Conservation (phyloP, 2,888 invertebrate species). For the Slavum lentiscoides region DNA sequence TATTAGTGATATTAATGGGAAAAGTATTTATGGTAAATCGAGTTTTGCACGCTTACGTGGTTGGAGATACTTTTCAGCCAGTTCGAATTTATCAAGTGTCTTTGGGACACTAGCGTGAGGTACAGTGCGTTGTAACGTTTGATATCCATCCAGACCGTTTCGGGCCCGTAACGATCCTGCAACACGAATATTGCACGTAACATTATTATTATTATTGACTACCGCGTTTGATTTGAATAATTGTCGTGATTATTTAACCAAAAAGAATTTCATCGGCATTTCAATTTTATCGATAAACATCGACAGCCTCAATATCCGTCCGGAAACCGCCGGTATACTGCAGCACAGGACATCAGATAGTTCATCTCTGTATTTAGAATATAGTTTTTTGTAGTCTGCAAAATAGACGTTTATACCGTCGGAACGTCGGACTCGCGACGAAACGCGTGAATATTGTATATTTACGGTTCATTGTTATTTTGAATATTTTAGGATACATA, state of each 20-base stretch:
- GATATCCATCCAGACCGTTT: too few relatives aligned
- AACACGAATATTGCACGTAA: neutral
- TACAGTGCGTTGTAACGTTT: too few relatives aligned
- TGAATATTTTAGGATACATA: neutral
- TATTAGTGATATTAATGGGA: too few relatives aligned
- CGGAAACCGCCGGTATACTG: neutral
- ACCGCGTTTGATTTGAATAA: neutral
- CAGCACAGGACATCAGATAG: neutral
- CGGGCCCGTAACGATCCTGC: too few relatives aligned
- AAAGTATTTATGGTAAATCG: too few relatives aligned
- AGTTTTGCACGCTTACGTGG: too few relatives aligned
- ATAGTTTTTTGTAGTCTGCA: conserved; percentile 16
- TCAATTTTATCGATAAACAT: conserved; percentile 25
- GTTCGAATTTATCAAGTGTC: too few relatives aligned
- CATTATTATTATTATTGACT: neutral
- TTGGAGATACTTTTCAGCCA: too few relatives aligned
- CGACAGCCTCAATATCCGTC: conserved; percentile 14
- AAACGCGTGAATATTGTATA: neutral
- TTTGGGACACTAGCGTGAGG: too few relatives aligned
- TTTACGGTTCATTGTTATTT: neutral
- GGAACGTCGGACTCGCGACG: too few relatives aligned
- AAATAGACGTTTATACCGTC: neutral
- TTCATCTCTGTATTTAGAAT: neutral
- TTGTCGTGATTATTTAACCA: neutral
- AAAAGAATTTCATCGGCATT: conserved; percentile 27